Percentiles rank a stretch among this genome's conserved stretches.
These are phyloP conservation scores for Wiebesia pumilae DNA, from an alignment of 1,140 invertebrate genomes.

Conservation along the genomic window DNA sequence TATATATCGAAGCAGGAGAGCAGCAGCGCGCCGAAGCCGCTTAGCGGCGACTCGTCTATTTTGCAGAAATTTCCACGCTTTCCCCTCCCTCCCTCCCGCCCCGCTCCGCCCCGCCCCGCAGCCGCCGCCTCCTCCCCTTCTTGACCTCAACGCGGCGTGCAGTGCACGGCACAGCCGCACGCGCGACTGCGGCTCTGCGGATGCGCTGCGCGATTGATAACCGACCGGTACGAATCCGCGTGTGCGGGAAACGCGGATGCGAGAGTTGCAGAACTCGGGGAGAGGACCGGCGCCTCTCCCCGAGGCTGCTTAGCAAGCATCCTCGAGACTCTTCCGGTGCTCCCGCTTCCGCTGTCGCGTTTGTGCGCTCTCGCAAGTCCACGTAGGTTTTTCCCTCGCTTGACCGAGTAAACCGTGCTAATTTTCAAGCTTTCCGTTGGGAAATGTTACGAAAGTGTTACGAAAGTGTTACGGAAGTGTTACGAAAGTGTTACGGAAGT, in stretches of 20 bases:
- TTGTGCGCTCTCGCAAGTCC: too few species aligned
- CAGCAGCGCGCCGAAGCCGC: slow-evolving; percentile 67
- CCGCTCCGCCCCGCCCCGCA: too few species aligned
- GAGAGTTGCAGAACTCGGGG: not conserved
- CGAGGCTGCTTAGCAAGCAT: too few species aligned
- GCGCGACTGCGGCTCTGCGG: not conserved
- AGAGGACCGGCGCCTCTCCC: not conserved
- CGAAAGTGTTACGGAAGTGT: too few species aligned
- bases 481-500: too few species aligned
- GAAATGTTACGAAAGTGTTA: too few species aligned
- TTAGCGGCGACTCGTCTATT: slow-evolving; percentile 64
- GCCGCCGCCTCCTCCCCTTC: not conserved
- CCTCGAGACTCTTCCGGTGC: too few species aligned
- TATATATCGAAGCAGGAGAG: slow-evolving; percentile 73
- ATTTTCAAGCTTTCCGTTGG: too few species aligned
- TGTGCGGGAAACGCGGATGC: not conserved
- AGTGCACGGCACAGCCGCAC: not conserved
- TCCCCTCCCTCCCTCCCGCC: slow-evolving; percentile 25
- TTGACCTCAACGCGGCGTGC: not conserved
- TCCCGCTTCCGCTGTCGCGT: too few species aligned
- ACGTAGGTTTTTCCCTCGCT: too few species aligned
- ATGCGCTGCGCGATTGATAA: slow-evolving; percentile 9
- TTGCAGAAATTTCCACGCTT: slow-evolving; percentile 59
- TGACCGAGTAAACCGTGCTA: too few species aligned
- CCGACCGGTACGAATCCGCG: not conserved